Evolutionary conservation across 1,140 invertebrate genomes (phyloP).

Genomic region (Ips nitidus): DNA sequence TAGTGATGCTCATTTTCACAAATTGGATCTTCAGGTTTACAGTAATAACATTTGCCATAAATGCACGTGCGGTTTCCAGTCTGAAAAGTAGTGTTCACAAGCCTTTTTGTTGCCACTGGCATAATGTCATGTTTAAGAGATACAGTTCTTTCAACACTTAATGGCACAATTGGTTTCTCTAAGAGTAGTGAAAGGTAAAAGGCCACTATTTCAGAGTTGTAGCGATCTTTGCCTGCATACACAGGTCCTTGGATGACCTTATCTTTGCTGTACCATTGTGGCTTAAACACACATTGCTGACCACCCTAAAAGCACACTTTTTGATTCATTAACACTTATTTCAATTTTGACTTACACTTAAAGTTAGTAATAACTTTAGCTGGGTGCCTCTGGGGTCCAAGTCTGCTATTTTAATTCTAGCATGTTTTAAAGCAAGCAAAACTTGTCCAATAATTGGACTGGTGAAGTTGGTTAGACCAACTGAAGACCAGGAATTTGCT

Average conservation of each 20-base stretch:
- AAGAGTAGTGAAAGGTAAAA: constrained; percentile 85
- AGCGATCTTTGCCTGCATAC: constrained; percentile 86
- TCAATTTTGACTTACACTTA: constrained; percentile 59
- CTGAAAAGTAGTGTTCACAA: constrained; percentile 62
- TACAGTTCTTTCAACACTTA: constrained; percentile 76
- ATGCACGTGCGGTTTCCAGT: constrained; percentile 68
- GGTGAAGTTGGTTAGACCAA: constrained; percentile 39
- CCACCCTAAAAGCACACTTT: constrained; percentile 59
- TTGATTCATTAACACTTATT: not conserved
- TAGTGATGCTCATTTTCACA: constrained; percentile 69
- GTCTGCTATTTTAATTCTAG: constrained; percentile 73
- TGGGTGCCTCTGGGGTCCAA: constrained; percentile 83
- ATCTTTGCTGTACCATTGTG: constrained; percentile 80
- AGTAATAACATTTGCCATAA: constrained; percentile 89
- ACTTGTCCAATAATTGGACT: constrained; percentile 63
- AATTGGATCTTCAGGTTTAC: constrained; percentile 76
- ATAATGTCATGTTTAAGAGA: constrained; percentile 74
- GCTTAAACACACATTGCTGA: constrained; percentile 85
- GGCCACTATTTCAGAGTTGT: constrained; percentile 93
- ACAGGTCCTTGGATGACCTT: constrained; percentile 76
- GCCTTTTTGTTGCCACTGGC: constrained; percentile 65
- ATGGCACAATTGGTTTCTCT: constrained; percentile 74
- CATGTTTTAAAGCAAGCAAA: constrained; percentile 66
- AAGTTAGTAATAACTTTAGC: constrained; percentile 78
- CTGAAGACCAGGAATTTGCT: constrained; percentile 42